Conservation (phyloP, 2,888 invertebrate genomes). For the Melipona bicolor region DNA sequence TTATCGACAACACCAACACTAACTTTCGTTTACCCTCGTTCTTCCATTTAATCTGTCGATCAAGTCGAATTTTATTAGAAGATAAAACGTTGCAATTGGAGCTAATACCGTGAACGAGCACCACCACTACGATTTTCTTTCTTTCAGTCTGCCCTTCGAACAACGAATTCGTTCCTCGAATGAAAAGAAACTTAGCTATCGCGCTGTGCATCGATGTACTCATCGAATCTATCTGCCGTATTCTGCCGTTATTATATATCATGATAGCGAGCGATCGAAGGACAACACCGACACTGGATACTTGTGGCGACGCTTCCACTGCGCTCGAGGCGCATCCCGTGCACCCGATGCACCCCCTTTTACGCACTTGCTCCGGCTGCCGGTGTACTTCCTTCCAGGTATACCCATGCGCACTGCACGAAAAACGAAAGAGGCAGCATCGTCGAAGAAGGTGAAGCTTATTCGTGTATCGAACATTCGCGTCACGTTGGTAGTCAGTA, state of each 20-base stretch:
- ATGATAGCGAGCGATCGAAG: constrained; percentile 36
- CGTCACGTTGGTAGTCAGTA: constrained; percentile 64
- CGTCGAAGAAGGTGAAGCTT: constrained; percentile 72
- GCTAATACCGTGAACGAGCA: background rate
- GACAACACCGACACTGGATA: constrained; percentile 44
- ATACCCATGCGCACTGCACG: constrained; percentile 74
- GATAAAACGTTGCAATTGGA: background rate
- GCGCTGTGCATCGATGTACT: background rate
- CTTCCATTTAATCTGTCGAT: background rate
- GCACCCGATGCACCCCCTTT: constrained; percentile 69
- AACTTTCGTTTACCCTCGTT: background rate
- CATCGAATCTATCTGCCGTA: background rate
- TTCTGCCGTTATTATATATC: background rate
- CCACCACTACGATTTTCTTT: background rate
- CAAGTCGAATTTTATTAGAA: background rate
- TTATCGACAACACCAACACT: constrained; percentile 5
- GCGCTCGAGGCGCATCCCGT: constrained; percentile 62
- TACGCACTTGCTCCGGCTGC: constrained; percentile 68
- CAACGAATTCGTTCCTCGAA: background rate
- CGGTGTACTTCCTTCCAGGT: constrained; percentile 69
- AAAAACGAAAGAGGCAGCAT: constrained; percentile 71
- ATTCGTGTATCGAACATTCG: constrained; percentile 74
- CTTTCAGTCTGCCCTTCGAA: background rate
- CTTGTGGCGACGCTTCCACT: constrained; percentile 45
- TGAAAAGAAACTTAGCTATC: rapidly evolving